phyloP scores from a whole-genome alignment of 2,888 invertebrate genomes.

The Phengaris alcon region DNA sequence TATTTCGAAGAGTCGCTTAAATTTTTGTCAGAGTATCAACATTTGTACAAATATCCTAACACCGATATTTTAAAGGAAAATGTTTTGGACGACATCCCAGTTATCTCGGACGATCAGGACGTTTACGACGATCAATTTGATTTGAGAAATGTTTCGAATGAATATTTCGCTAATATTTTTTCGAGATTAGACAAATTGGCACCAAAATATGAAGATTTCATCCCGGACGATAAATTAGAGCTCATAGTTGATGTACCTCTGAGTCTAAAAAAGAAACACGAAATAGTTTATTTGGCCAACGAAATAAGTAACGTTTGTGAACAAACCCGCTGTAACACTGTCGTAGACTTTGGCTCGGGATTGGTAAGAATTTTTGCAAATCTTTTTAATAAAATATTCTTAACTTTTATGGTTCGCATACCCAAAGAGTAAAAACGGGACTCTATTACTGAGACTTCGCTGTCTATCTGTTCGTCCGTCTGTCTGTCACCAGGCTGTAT shows the following conservation, averaged over 20 bases:
- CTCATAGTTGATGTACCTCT: slow-evolving; percentile 59
- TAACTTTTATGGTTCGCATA: neutral
- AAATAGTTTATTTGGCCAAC: slow-evolving; percentile 81
- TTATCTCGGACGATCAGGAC: slow-evolving; percentile 46
- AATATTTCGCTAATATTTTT: slow-evolving; percentile 51
- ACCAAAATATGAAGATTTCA: slow-evolving; percentile 43
- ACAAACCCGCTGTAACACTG: slow-evolving; percentile 63
- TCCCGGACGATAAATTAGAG: slow-evolving; percentile 37
- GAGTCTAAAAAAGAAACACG: slow-evolving; percentile 84
- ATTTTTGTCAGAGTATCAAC: slow-evolving; percentile 80
- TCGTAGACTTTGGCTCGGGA: slow-evolving; percentile 88
- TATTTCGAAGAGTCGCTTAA: slow-evolving; percentile 79
- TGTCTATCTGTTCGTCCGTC: too few relatives aligned
- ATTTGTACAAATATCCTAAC: slow-evolving; percentile 83
- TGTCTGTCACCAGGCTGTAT: too few relatives aligned
- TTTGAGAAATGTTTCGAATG: slow-evolving; percentile 38
- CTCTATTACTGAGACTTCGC: too few relatives aligned
- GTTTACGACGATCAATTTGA: slow-evolving; percentile 46
- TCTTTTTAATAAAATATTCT: neutral
- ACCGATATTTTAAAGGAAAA: slow-evolving; percentile 80
- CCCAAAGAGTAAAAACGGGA: too few relatives aligned
- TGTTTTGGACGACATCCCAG: slow-evolving; percentile 75
- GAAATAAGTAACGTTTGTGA: slow-evolving; percentile 74
- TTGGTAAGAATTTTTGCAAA: slow-evolving; percentile 73
- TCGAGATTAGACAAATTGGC: slow-evolving; percentile 46